Percentiles rank a stretch among this genome's conserved stretches.
Evolutionary conservation across 2,797 vertebrate genomes (phyloP).

Genomic region (Galagoides demidoff): DNA sequence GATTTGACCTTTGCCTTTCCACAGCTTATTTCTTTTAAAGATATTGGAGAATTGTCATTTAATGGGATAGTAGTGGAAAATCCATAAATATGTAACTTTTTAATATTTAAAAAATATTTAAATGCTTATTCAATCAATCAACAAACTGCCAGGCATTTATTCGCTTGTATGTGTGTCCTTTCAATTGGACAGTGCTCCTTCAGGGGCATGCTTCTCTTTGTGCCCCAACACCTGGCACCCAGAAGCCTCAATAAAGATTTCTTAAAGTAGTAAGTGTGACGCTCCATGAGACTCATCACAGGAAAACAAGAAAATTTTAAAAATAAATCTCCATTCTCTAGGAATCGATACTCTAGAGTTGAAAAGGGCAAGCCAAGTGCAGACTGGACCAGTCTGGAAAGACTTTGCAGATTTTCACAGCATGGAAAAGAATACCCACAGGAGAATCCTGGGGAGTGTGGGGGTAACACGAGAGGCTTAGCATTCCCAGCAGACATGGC

Average conservation of each 20-base stretch:
- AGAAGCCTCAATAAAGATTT: background rate
- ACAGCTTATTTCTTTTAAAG: background rate
- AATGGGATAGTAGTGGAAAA: background rate
- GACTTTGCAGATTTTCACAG: background rate
- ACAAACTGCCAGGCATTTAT: background rate
- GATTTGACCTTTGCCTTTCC: background rate
- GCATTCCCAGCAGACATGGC: background rate
- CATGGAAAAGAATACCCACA: background rate
- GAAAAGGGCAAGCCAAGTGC: background rate
- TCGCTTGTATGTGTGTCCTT: background rate
- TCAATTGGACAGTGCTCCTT: background rate
- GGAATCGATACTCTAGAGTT: background rate
- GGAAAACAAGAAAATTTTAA: constrained; percentile 33
- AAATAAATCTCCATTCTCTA: constrained; percentile 9
- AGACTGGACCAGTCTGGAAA: background rate
- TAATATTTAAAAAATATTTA: constrained; percentile 20
- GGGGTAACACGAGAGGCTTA: background rate
- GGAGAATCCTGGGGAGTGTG: background rate
- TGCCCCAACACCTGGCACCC: background rate
- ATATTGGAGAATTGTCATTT: background rate
- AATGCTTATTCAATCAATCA: background rate
- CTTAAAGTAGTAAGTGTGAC: background rate
- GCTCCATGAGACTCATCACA: background rate
- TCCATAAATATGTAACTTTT: background rate
- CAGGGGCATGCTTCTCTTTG: background rate